phyloP scores from a whole-genome alignment of 1,140 invertebrate genomes.

The Macrocentrus cingulum region DNA sequence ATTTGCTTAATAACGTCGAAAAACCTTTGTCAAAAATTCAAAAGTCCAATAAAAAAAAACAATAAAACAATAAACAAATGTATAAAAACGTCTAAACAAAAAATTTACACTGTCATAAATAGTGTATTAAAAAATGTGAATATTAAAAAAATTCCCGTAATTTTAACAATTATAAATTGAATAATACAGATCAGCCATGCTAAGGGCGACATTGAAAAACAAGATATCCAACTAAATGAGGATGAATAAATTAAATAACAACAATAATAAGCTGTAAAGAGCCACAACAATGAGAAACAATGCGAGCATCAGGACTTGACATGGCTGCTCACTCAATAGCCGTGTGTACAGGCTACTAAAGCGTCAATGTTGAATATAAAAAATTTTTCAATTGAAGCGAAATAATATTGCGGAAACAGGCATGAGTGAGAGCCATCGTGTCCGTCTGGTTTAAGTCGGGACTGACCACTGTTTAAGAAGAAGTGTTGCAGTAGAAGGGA shows the following conservation, averaged over 20 bases:
- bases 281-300: slow-evolving; percentile 62
- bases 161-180: slow-evolving; percentile 26
- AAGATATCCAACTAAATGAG: slow-evolving; percentile 26
- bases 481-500: slow-evolving; percentile 66
- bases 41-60: too few species aligned
- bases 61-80: too few species aligned
- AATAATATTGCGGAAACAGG: slow-evolving; percentile 13
- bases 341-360: neutral
- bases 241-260: slow-evolving; percentile 29
- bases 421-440: slow-evolving; percentile 46
- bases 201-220: slow-evolving; percentile 55
- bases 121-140: too few species aligned
- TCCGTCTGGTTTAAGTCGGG: slow-evolving; percentile 56
- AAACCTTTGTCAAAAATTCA: too few species aligned
- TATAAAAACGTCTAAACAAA: too few species aligned
- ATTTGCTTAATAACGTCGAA: too few species aligned
- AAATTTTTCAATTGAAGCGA: too few species aligned
- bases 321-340: slow-evolving; percentile 32
- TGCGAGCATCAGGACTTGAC: slow-evolving; percentile 52
- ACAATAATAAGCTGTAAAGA: slow-evolving; percentile 60
- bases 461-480: slow-evolving; percentile 62
- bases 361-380: too few species aligned
- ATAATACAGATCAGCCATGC: slow-evolving; percentile 56
- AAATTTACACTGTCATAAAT: too few species aligned
- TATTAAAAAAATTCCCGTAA: too few species aligned